Evolutionary conservation across 92 coral and sea anemone genomes (phyloP).

Genomic region (Parazoanthus atlanticus): DNA sequence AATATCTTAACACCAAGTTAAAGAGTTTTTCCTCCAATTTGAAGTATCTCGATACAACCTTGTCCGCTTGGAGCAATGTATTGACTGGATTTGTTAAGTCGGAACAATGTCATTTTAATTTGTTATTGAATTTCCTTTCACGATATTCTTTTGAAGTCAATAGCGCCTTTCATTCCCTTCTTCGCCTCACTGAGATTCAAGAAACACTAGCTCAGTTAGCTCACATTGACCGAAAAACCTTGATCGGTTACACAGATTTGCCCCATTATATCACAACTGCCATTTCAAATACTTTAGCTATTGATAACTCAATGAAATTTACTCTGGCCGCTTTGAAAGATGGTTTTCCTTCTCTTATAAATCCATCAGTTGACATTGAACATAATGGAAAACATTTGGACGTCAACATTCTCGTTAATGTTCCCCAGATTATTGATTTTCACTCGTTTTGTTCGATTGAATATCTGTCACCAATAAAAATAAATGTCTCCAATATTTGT

Average conservation of each 20-base stretch:
- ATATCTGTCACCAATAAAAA: conserved; percentile 53
- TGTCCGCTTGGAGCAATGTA: no score
- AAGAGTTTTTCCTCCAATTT: no score
- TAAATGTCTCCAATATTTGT: conserved; percentile 60
- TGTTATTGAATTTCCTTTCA: conserved; percentile 4
- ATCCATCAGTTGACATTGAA: conserved; percentile 54
- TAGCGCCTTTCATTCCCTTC: conserved; percentile 18
- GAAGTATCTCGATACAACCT: no score
- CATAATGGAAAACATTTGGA: conserved; percentile 28
- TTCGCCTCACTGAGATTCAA: conserved; percentile 29
- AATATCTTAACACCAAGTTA: no score
- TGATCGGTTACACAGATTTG: conserved; percentile 23
- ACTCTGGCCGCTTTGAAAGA: conserved; percentile 44
- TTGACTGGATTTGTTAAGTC: neutral
- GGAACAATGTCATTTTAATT: neutral
- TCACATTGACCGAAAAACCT: neutral
- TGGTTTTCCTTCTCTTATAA: conserved; percentile 40
- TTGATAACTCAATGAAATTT: neutral
- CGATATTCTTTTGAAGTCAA: conserved; percentile 19
- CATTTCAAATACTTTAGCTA: neutral
- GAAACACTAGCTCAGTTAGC: conserved; percentile 16
- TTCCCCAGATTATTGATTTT: conserved; percentile 38
- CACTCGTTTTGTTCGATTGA: conserved; percentile 53
- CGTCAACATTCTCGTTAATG: conserved; percentile 28
- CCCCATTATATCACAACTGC: conserved; percentile 18